Evolutionary conservation across 1,140 invertebrate genomes (phyloP), one percentile per base, ranked within the genome.

Genomic region (Procambarus virginalis): DNA sequence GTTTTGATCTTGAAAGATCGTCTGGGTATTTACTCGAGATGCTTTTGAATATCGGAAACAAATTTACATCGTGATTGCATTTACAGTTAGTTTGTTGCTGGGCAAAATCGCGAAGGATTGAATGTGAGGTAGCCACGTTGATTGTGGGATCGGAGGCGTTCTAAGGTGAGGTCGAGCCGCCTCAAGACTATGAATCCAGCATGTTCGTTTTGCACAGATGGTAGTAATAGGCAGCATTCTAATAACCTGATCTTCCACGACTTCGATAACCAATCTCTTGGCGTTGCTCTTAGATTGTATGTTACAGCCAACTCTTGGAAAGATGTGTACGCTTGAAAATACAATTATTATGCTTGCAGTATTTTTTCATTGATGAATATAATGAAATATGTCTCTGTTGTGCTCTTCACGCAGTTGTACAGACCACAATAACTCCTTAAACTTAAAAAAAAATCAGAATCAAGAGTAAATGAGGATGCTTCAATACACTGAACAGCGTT

Each of bases 181-280:
- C 77, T 79, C 77, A 79, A 79, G 77, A 79, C 77, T 79, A 79
- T 79, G 77, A 51, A 79, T 79, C 77, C 77, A 79, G 77, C 77
- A 79, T 79, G 77, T 79, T 79, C 77, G 77, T 79, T 79, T 79
- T 79, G 77, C 77, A 79, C 77, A 79, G 77, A 79, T 79, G 77
- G 77, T 79, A 48, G 77, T 79, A 79, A 79, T 79, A 79, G 77
- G 77, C 77, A 79, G 77, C 48, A 79, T 51, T 79, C 77, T 79
- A 79, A 79, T 79, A 79, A 51, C 77, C 46, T 79, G 48, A 55
- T 79, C 77, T 20, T n/a, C 77, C 77, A 22, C 77, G 46, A 12
- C 77, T 79, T 79, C 77, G 77, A 58, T 79, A 79, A 55, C 17
- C 77, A n/a, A 48, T 79, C 77, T 22, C 55, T 58, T 45, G 4